phyloP scores from a whole-genome alignment of 2,888 invertebrate genomes.

The Euzetes globulus region DNA sequence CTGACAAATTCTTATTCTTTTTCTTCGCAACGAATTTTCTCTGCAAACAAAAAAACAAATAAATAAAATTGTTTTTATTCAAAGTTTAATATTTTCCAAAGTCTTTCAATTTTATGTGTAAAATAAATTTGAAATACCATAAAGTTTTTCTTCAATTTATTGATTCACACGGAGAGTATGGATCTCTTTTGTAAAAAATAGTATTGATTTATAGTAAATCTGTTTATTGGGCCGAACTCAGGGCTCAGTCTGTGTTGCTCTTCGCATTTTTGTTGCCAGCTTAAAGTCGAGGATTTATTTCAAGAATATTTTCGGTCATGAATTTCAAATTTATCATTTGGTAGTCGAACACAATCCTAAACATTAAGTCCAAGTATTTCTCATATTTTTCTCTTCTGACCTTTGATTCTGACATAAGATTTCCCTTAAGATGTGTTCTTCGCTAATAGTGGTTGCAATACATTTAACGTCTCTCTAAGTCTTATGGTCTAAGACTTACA shows the following conservation, averaged over 20 bases:
- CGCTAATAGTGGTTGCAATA: not conserved
- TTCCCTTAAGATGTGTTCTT: not conserved
- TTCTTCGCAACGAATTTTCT: no score
- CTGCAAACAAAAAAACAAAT: no score
- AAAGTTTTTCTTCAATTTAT: not conserved
- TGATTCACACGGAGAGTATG: not conserved
- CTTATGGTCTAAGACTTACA: no score
- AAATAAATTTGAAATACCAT: not conserved
- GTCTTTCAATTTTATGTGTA: no score
- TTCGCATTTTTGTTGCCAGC: not conserved
- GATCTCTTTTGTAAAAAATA: not conserved
- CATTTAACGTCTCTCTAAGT: not conserved
- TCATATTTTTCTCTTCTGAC: not conserved
- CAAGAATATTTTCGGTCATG: not conserved
- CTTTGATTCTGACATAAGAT: not conserved
- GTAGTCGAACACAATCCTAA: not conserved
- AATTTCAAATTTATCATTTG: not conserved
- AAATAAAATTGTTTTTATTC: no score
- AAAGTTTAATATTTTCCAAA: no score
- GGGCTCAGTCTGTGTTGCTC: not conserved
- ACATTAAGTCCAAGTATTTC: not conserved
- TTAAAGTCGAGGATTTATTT: not conserved
- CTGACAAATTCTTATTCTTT: no score
- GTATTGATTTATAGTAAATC: slow-evolving; percentile 6
- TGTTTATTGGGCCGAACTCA: slow-evolving; percentile 7